phyloP scores from a whole-genome alignment of 2,113 vertebrate genomes.

The Suncus etruscus region DNA sequence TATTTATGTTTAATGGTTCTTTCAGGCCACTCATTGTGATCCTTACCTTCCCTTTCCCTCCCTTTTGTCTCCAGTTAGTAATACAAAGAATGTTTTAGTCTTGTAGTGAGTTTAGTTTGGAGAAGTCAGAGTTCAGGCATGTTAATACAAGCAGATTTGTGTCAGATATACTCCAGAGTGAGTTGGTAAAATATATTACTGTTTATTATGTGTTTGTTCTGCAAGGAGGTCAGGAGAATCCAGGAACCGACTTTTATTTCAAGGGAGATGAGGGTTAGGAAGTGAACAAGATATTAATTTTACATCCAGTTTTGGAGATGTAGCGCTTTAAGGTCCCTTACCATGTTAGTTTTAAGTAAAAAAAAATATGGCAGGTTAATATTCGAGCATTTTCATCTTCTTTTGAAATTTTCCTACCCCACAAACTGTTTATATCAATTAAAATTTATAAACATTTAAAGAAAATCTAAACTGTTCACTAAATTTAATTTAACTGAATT shows the following conservation, averaged over 20 bases:
- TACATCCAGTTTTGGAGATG: slow-evolving; percentile 46
- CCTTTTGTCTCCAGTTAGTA: slow-evolving; percentile 57
- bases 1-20: slow-evolving; percentile 77
- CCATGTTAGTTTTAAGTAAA: slow-evolving; percentile 29
- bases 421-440: not conserved
- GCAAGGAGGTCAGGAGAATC: slow-evolving; percentile 62
- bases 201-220: slow-evolving; percentile 46
- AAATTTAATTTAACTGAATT: slow-evolving; percentile 1
- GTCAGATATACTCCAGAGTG: slow-evolving; percentile 66
- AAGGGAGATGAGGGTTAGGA: not conserved
- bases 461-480: slow-evolving; percentile 59
- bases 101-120: slow-evolving; percentile 68
- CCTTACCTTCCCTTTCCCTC: slow-evolving; percentile 63
- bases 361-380: not conserved
- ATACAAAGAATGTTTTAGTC: slow-evolving; percentile 65
- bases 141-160: slow-evolving; percentile 75
- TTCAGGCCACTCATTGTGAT: slow-evolving; percentile 66
- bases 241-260: slow-evolving; percentile 34
- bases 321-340: not conserved
- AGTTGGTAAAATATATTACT: slow-evolving; percentile 59
- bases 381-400: not conserved
- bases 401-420: not conserved
- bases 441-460: not conserved
- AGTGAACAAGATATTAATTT: slow-evolving; percentile 36
- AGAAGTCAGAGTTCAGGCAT: slow-evolving; percentile 70